Base-by-base conservation (phyloP, 2,888 invertebrate species). In the Apodemia duryi region DNA sequence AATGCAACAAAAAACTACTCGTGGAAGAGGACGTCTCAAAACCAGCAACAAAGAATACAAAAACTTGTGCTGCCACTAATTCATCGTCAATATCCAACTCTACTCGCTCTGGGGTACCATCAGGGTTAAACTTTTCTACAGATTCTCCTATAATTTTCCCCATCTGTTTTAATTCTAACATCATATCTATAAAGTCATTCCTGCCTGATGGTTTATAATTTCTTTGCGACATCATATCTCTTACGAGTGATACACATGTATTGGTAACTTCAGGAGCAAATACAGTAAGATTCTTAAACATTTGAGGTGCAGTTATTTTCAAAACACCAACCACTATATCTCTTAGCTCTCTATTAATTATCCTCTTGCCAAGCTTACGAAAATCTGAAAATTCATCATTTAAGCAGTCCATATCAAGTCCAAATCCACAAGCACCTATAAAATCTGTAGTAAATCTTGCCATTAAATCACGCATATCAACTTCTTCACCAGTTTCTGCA, bases 21-120 rank as follows among this genome's bases (percentile, higher is more conserved):
- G 86, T 81, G 0, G 86, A 86, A 0, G 92, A 88, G 0, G 90
- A 88, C 0, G 92, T 91, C 70, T 91, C 91, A 49, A 88, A 91
- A 2, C 92, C 92, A 11, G 90, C 92, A 5, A 77, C 83, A 41
- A 88, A 88, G 70, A 87, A 87, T 21, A 86, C 69, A 35, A 83
- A 84, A 4, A 84, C 78, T 70, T 87, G 88, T 6, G 86, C 84
- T 6, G 72, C 79, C 68, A 86, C 74, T 61, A 75, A 73, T n/a
- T 72, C 65, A 1, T 77, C 68, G 62, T 81, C 79, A 75, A 87
- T 75, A 49, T 84, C 80, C 74, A 84, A 72, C 63, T 81, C 79
- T 0, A 78, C 80, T 9, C 67, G 66, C 21, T 73, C 66, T 9
- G 84, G 78, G 1, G 75, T 76, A 0, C 88, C 88, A 46, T 85